Base-by-base conservation (phyloP, 2,888 invertebrate species). In the Tupiocoris notatus region DNA sequence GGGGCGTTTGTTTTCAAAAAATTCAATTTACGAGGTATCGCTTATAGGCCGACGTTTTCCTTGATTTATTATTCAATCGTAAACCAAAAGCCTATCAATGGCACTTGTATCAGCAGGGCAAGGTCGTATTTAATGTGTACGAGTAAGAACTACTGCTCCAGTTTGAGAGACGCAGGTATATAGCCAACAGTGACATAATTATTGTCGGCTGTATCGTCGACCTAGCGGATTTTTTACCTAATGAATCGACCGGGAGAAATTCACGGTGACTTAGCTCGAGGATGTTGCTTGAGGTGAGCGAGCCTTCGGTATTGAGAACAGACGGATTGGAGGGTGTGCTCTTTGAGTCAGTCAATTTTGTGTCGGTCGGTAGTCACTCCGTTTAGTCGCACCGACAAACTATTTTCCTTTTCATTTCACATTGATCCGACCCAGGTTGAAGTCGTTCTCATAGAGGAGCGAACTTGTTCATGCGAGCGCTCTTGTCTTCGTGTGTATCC, bases 181-280 rank as follows among this genome's bases (percentile, higher is more conserved):
- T n/a, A n/a, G n/a, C n/a, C n/a, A n/a, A n/a, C n/a, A n/a, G n/a
- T n/a, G n/a, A n/a, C n/a, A n/a, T n/a, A n/a, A n/a, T n/a, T n/a
- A n/a, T n/a, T n/a, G n/a, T n/a, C n/a, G n/a, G n/a, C n/a, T n/a
- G n/a, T n/a, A n/a, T n/a, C n/a, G n/a, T n/a, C n/a, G n/a, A n/a
- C n/a, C n/a, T n/a, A n/a, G n/a, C n/a, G n/a, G n/a, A n/a, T n/a
- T n/a, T n/a, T n/a, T n/a, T 39, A 39, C 6, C 39, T 70, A 70
- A 70, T 70, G 70, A 70, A 70, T 70, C 59, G 70, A 70, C 59
- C n/a, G 70, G 59, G 59, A 21, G 59, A 70, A 59, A 58, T 70
- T 70, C 70, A 70, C 59, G 70, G 70, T 70, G 70, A 70, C 70
- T 70, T 70, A 70, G 70, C 70, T 70, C 18, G 3, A 39, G 39